These are phyloP conservation scores for Malacoraja senta DNA, from an alignment of 2,797 vertebrate genomes.

Conservation along the genomic window DNA sequence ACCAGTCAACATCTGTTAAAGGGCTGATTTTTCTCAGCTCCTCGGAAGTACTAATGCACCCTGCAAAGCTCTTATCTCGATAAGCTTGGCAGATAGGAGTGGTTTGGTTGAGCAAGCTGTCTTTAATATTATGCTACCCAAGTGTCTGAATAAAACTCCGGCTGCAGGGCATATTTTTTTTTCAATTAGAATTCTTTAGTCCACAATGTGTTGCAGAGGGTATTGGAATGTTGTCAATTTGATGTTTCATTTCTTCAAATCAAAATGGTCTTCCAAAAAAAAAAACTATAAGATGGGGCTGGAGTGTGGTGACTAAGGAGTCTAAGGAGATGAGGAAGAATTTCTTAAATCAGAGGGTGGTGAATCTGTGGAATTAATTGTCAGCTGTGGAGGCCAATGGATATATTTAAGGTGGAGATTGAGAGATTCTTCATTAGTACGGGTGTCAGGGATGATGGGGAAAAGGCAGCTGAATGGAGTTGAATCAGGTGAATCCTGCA, in stretches of 20 bases:
- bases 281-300: too few relatives aligned
- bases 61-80: constrained; percentile 29
- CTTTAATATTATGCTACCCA: constrained; percentile 9
- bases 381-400: too few relatives aligned
- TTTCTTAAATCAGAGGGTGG: too few relatives aligned
- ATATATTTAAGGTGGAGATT: too few relatives aligned
- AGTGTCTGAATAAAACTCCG: neutral
- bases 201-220: neutral
- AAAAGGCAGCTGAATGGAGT: too few relatives aligned
- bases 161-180: neutral
- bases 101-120: neutral
- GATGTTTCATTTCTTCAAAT: neutral
- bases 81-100: constrained; percentile 26
- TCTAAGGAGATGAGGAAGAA: too few relatives aligned
- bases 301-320: too few relatives aligned
- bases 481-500: too few relatives aligned
- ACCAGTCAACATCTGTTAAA: constrained; percentile 8
- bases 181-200: constrained; percentile 3
- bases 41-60: constrained; percentile 23
- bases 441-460: too few relatives aligned
- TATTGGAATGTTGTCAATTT: neutral
- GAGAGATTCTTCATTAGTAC: too few relatives aligned
- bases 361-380: too few relatives aligned
- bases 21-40: neutral
- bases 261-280: neutral